These are phyloP conservation scores for Cyaniris semiargus DNA, from an alignment of 2,888 invertebrate species.

Conservation along the genomic window DNA sequence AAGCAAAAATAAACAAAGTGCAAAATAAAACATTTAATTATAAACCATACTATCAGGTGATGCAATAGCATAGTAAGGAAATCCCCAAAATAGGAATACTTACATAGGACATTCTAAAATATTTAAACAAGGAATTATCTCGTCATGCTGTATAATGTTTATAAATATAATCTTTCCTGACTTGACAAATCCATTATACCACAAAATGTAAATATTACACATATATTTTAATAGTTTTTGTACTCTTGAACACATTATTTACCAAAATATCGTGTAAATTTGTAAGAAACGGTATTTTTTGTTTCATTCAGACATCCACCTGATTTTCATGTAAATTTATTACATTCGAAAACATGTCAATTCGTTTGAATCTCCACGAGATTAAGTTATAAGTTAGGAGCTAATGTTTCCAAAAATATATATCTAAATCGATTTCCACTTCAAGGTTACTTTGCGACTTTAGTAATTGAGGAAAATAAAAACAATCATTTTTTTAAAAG, in stretches of 20 bases:
- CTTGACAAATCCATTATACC: slow-evolving; percentile 36
- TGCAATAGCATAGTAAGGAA: background rate
- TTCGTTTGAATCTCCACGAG: background rate
- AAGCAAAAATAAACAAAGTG: background rate
- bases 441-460: background rate
- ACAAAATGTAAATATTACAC: slow-evolving; percentile 31
- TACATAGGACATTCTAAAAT: slow-evolving; percentile 34
- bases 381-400: background rate
- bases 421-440: background rate
- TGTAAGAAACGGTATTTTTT: background rate
- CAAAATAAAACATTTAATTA: background rate
- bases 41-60: background rate
- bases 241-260: background rate
- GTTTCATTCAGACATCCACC: background rate
- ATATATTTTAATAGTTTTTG: slow-evolving; percentile 28
- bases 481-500: background rate
- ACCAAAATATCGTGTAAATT: background rate
- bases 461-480: background rate
- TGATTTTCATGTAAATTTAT: slow-evolving; percentile 17
- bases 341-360: background rate
- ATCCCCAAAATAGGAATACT: slow-evolving; percentile 27
- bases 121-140: slow-evolving; percentile 27
- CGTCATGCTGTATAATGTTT: slow-evolving; percentile 39
- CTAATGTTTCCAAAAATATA: background rate
- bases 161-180: slow-evolving; percentile 39